Percentiles rank a stretch among this genome's conserved stretches.
phyloP scores from a whole-genome alignment of 92 coral and sea anemone species.

The Parazoanthus darwini region DNA sequence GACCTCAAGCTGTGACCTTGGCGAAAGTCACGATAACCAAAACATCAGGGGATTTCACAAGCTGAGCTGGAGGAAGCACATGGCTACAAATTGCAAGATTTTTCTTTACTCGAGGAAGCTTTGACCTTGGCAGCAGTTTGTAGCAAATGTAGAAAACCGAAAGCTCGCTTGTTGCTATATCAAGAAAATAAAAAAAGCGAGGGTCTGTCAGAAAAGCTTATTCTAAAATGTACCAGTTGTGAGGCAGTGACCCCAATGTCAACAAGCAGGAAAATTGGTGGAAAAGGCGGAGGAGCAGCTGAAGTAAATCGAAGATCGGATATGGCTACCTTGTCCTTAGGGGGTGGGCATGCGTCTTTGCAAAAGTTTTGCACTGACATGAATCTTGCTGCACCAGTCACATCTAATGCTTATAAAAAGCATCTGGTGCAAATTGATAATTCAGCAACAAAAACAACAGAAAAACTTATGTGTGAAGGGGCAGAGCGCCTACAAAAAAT shows the following conservation, averaged over 20 bases:
- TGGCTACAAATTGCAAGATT: too few relatives aligned
- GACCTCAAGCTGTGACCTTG: too few relatives aligned
- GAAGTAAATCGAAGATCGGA: too few relatives aligned
- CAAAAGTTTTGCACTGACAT: too few relatives aligned
- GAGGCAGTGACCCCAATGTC: not conserved
- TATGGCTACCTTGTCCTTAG: not conserved
- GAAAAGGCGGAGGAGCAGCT: too few relatives aligned
- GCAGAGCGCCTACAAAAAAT: not conserved
- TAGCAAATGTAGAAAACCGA: not conserved
- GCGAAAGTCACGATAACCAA: too few relatives aligned
- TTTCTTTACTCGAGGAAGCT: too few relatives aligned
- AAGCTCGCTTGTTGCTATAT: not conserved
- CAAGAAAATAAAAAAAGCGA: not conserved
- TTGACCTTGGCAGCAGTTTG: not conserved
- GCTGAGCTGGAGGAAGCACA: too few relatives aligned
- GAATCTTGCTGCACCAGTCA: not conserved
- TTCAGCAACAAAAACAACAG: not conserved
- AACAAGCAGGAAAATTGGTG: too few relatives aligned
- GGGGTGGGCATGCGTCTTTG: not conserved
- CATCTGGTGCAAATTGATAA: not conserved
- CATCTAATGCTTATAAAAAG: conserved; percentile 2
- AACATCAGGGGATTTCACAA: too few relatives aligned
- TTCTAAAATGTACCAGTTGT: not conserved
- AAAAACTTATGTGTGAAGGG: not conserved
- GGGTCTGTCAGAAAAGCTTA: not conserved